phyloP scores from a whole-genome alignment of 1,140 invertebrate genomes.

The Wiebesia pumilae region DNA sequence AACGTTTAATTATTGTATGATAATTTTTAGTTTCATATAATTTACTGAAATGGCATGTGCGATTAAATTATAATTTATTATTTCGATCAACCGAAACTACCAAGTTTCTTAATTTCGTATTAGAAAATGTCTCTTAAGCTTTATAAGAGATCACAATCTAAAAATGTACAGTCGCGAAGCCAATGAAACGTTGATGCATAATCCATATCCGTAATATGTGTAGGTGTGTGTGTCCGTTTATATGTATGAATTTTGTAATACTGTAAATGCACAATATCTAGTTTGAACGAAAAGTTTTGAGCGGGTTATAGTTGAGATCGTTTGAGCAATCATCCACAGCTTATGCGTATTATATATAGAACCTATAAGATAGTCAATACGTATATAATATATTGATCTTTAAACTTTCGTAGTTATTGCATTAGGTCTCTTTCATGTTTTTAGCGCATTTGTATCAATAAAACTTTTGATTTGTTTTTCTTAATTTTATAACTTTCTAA shows the following conservation, averaged over 20 bases:
- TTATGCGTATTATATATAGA: not conserved
- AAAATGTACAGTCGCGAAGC: not conserved
- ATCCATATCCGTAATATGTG: not conserved
- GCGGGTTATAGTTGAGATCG: constrained; percentile 5
- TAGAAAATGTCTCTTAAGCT: not conserved
- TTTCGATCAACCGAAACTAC: not conserved
- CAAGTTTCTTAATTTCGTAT: not conserved
- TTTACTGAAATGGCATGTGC: not conserved
- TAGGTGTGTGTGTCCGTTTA: not conserved
- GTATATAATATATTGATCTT: constrained; percentile 11
- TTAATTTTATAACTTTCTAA: not conserved
- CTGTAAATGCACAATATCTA: not conserved
- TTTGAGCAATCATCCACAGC: not conserved
- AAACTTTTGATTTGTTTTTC: not conserved
- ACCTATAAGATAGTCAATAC: no score
- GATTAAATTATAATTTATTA: not conserved
- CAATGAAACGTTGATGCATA: not conserved
- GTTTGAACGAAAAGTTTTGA: constrained; percentile 32
- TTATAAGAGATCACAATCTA: not conserved
- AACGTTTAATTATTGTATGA: no score
- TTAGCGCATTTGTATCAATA: not conserved
- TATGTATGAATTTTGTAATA: constrained; percentile 12
- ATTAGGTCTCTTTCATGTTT: not conserved
- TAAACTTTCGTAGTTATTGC: constrained; percentile 5
- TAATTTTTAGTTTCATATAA: not conserved